phyloP scores from a whole-genome alignment of 2,113 vertebrate species.

The Nannobrachium achirus region DNA sequence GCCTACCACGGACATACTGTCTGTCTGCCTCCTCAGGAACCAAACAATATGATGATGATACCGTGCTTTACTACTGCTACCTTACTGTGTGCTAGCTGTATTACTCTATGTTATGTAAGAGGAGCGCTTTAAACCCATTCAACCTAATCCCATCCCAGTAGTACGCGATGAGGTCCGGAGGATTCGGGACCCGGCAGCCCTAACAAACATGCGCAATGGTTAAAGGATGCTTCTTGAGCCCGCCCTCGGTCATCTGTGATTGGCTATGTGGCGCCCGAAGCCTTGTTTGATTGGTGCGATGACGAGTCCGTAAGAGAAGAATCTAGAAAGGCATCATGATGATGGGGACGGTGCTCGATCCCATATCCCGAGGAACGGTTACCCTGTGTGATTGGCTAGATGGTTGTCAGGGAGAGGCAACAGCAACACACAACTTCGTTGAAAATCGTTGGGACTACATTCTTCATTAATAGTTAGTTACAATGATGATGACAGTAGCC shows the following conservation, averaged over 20 bases:
- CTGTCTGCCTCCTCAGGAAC: slow-evolving; percentile 48
- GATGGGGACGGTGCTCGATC: no score
- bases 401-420: no score
- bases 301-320: slow-evolving; percentile 68
- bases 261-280: slow-evolving; percentile 41
- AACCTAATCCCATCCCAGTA: slow-evolving; percentile 68
- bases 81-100: slow-evolving; percentile 44
- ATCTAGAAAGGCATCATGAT: slow-evolving; percentile 68
- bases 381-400: no score
- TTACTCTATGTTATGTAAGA: slow-evolving; percentile 73
- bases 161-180: slow-evolving; percentile 61
- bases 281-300: slow-evolving; percentile 60
- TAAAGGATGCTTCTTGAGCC: slow-evolving; percentile 37
- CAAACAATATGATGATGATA: neutral
- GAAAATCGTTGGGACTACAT: no score
- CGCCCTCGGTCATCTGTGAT: slow-evolving; percentile 59
- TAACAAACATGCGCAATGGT: slow-evolving; percentile 51
- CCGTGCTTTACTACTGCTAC: slow-evolving; percentile 21
- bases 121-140: slow-evolving; percentile 69
- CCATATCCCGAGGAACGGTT: no score
- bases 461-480: no score
- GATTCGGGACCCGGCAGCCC: slow-evolving; percentile 63
- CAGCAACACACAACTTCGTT: no score
- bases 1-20: slow-evolving; percentile 93
- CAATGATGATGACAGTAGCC: no score